Base-by-base conservation (phyloP, 2,113 vertebrate genomes). In the Xiphophorus maculatus region DNA sequence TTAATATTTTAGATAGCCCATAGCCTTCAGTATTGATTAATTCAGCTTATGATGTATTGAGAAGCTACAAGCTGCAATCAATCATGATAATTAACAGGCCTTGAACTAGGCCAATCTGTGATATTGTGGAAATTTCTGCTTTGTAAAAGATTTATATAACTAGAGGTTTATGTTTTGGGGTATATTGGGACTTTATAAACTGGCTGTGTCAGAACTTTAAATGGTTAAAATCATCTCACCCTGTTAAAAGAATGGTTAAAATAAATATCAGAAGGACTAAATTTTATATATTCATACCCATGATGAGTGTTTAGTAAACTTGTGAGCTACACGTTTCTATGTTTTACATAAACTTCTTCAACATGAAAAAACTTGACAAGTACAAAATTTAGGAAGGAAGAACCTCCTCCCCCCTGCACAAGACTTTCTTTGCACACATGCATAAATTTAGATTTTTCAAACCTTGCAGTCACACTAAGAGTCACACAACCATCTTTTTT, bases 381-480 rank as follows among this genome's bases (percentile, higher is more conserved):
- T 27, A 73, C 44, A 14, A 40, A 73, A 25, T 37, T 42, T 29
- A 63, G 71, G 61, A 73, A 72, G 70, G 27, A 48, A 71, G 51
- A 33, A 3, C 12, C 8, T 30, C 11, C 19, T 48, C 17, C 8
- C 68, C 29, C 19, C 48, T 7, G 10, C 40, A 12, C 30, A n/a
- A 2, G 68, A 33, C 27, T 66, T 40, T 27, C 63, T 37, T 37
- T 37, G 35, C 35, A 66, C 65, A 66, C 35, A 8, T 40, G n/a
- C 35, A 40, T n/a, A 66, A 11, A 42, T 66, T n/a, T n/a, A 42
- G 25, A 42, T 66, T 66, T 33, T 22, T 12, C 25, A 8, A 8
- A 29, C 44, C 19, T 17, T n/a, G 65, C 65, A 30, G 4, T 69
- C 32, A 42, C 28, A 32, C 14, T 27, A 25, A 27, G 3, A 66